Evolutionary conservation across 35 echinoderm and acorn worm genomes (phyloP), one percentile per base, ranked within the genome.

Genomic region (Strongylocentrotus purpuratus): DNA sequence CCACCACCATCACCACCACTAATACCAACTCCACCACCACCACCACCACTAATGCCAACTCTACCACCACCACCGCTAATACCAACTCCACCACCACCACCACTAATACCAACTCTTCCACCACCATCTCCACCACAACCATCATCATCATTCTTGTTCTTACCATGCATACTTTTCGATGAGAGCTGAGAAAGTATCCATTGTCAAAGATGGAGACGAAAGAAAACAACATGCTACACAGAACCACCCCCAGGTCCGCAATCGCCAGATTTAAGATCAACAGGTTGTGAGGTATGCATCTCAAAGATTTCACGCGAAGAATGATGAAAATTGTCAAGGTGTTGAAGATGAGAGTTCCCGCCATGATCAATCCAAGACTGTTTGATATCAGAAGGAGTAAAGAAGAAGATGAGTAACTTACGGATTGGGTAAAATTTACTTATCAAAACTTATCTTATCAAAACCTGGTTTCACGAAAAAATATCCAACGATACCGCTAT

Each of bases 161-260:
- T 85, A 96, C 95, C 89, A 46, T 92, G 65, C 95, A 96, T n/a
- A 91, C 20, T 11, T 22, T 46, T 22, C 11, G 45, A 86, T 71
- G 31, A 12, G 31, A 46, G 50, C 31, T 86, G 33, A 96, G 46
- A 33, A 96, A 86, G 45, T 15, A 28, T 31, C 91, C 91, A 4
- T 58, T 31, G 28, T 93, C 91, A 58, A 93, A 93, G 45, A 93
- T 58, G 31, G 91, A 47, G 33, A 47, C 46, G 11, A 93, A 10
- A 32, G 91, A 93, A 31, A 93, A 58, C 9, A 58, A 31, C 91
- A 93, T 93, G 31, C 46, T 93, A 25, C 33, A 31, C n/a, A 93
- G 0, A 45, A 46, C 91, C 17, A 93, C 48, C 10, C 91, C 91
- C 91, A 93, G 48, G 48, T 93, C 91, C 7, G 91, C 91, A 48